Evolutionary conservation across 2,888 invertebrate genomes (phyloP), one percentile per base, ranked within the genome.

Genomic region (Thereva nobilitata): DNA sequence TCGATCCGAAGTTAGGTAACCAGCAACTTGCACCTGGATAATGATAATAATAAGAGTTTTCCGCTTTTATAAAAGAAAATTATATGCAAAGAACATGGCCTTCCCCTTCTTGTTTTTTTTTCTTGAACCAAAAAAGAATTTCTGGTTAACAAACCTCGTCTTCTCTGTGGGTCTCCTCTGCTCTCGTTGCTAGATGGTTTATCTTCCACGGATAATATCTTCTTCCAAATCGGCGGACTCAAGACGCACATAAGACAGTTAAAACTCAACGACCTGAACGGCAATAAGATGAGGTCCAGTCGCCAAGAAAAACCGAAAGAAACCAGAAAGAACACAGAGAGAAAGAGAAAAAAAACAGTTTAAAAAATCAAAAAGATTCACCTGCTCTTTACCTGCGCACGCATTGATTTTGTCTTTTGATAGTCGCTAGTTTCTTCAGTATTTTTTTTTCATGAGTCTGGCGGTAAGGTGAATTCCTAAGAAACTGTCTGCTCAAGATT

Each of bases 341-440:
- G 37, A 23, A 47, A 35, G 9, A 12, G 7, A 5, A 7, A n/a
- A 40, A 10, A 9, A 40, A 23, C 10, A 50, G 4, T 40, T 61
- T 37, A 34, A 2, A 10, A 3, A 37, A 50, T 38, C 5, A 37
- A 37, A 50, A 7, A 50, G 41, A 61, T 50, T 61, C 61, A 61
- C 61, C 61, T 61, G 61, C 61, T 61, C 61, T 38, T 61, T 61
- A 61, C 61, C 61, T 61, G 61, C 50, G 61, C 50, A 23, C 50
- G 61, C 61, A 61, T 61, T 61, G 49, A 61, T 61, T 61, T 41
- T 41, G 23, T 5, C 12, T 50, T 35, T 9, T 61, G 50, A 50
- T 50, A 49, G 38, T 41, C 12, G 12, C 41, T 59, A 38, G 10
- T 56, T 56, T 59, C 23, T 23, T 23, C 23, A 23, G 2, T 23